Evolutionary conservation across 2,888 invertebrate genomes (phyloP), one percentile per base, ranked within the genome.

Genomic region (Odontothrips loti): DNA sequence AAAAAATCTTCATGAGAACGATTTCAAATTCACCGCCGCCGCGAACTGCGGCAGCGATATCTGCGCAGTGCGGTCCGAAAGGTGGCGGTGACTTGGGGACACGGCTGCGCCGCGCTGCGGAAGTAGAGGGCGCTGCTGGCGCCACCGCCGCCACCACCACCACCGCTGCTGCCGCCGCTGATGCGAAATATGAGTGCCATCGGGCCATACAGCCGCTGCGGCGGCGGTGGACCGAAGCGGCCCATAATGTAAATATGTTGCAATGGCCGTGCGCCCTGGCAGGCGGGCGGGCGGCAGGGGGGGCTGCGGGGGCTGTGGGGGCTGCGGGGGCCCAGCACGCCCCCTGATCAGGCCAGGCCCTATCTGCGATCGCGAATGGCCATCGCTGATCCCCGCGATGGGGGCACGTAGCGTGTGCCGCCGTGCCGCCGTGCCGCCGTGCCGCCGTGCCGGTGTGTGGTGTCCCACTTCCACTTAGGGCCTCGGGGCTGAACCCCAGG

Each of bases 201-300:
- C 58, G 58, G 15, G 58, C 20, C 58, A n/a, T 58, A 43, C 34
- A n/a, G 58, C 20, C 58, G 58, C 15, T 17, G 58, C 58, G 58
- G 58, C 58, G 58, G 58, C 58, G 15, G 58, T 6, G 58, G 20
- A 8, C 58, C 51, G 51, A 43, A 43, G 51, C 58, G 17, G 68
- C 1, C 23, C 68, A 23, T 68, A 68, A 68, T 68, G 68, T 68
- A 68, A 68, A 68, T 68, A 23, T 68, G 68, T 68, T 68, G 68
- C 68, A 68, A 68, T 68, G 68, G 68, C 23, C 68, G n/a, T 43
- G 34, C 34, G 34, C 34, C 34, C 34, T 43, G 34, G 34, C 34
- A 43, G 3, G 34, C 34, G 2, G 34, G 34, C 34, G 6, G 34
- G 34, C 34, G 34, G 34, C 34, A 43, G 34, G 34, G 34, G 34